Conservation (phyloP, 2,888 invertebrate species). For the Peribatodes rhomboidaria region DNA sequence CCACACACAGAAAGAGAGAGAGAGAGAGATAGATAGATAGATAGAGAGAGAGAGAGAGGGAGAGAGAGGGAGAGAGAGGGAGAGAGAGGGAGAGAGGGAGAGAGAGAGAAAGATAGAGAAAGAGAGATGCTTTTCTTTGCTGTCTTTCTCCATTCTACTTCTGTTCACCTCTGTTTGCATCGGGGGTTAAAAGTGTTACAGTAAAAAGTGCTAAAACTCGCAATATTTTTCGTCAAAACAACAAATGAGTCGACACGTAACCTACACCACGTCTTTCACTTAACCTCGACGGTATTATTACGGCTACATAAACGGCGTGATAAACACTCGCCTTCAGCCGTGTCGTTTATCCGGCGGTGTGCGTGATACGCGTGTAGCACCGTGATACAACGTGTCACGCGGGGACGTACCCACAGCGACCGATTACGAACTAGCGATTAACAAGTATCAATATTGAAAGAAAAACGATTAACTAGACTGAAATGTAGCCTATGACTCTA, state of each 20-base stretch:
- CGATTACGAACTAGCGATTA: not conserved
- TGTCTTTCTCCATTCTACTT: too few relatives aligned
- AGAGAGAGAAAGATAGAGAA: too few relatives aligned
- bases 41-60: too few relatives aligned
- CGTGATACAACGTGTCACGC: constrained; percentile 26
- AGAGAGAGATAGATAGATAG: too few relatives aligned
- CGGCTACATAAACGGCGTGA: constrained; percentile 36
- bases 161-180: too few relatives aligned
- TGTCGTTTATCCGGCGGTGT: constrained; percentile 27
- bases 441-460: too few relatives aligned
- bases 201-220: not conserved
- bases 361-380: constrained; percentile 31
- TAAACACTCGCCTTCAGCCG: constrained; percentile 38
- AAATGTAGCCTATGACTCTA: too few relatives aligned
- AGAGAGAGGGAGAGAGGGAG: too few relatives aligned
- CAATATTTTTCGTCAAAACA: constrained; percentile 16
- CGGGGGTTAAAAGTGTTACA: not conserved
- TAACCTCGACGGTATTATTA: constrained; percentile 39
- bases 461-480: too few relatives aligned
- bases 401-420: constrained; percentile 8
- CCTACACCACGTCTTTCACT: constrained; percentile 34
- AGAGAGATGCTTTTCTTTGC: too few relatives aligned
- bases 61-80: too few relatives aligned
- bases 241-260: constrained; percentile 26
- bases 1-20: too few relatives aligned